Conservation (phyloP, 1,140 invertebrate genomes). For the Drosophila nasuta region DNA sequence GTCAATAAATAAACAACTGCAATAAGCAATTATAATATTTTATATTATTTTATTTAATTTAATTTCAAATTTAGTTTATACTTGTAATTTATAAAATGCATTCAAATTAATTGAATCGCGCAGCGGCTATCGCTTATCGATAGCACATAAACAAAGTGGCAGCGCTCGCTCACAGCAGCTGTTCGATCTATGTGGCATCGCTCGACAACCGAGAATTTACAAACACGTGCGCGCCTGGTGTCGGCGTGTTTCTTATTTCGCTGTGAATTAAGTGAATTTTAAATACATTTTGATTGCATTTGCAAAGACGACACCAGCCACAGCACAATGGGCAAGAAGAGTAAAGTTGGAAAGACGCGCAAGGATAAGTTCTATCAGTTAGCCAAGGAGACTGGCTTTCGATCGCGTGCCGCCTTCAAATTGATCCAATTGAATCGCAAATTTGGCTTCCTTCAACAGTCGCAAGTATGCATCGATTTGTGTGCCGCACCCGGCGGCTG, state of each 20-base stretch:
- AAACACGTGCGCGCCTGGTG: slow-evolving; percentile 41
- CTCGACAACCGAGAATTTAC: slow-evolving; percentile 13
- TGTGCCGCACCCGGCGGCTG: slow-evolving; percentile 99
- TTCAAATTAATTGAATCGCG: neutral
- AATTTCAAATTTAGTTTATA: no score
- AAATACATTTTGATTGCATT: slow-evolving; percentile 4
- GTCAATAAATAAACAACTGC: neutral
- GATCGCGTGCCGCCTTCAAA: slow-evolving; percentile 99
- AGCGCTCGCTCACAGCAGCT: slow-evolving; percentile 8
- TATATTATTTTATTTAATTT: no score
- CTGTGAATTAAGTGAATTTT: neutral
- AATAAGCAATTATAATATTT: no score
- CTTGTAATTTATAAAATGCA: no score
- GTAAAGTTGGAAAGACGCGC: slow-evolving; percentile 98
- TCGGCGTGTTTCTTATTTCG: slow-evolving; percentile 47
- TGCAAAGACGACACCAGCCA: neutral
- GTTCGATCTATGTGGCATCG: slow-evolving; percentile 22
- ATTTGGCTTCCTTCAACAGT: slow-evolving; percentile 98
- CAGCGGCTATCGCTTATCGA: slow-evolving; percentile 22
- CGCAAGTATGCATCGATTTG: slow-evolving; percentile 97
- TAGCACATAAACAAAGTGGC: slow-evolving; percentile 7
- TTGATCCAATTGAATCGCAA: slow-evolving; percentile 99
- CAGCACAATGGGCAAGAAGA: slow-evolving; percentile 94
- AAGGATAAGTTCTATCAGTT: slow-evolving; percentile 99
- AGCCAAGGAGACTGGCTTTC: slow-evolving; percentile 98